Evolutionary conservation across 2,113 vertebrate species (phyloP), one percentile per base, ranked within the genome.

Genomic region (Mugil cephalus): DNA sequence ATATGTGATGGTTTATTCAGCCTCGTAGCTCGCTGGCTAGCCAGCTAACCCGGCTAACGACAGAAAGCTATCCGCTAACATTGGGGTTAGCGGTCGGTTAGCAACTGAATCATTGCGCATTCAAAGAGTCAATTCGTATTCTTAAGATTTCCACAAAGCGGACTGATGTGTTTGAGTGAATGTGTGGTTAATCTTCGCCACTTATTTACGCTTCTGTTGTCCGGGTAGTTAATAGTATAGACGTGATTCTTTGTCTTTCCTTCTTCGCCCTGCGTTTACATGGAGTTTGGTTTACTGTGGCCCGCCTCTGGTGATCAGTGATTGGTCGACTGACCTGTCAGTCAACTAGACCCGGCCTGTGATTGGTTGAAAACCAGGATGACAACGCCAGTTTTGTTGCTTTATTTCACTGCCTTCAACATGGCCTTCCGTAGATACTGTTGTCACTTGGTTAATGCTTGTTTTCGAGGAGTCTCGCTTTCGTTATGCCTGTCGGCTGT

Each of bases 351-450:
- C 50, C 17, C 17, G 75, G 50, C 56, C 68, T 17, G 1, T 84
- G 92, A 94, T 94, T 94, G 91, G 94, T 83, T 24, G 68, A 11
- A 40, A 63, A 67, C 67, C 80, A 69, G 74, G 75, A 89, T 89
- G 89, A 90, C 83, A 79, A 80, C 83, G 88, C 87, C 90, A 89
- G 84, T 89, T 88, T 88, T 80, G 76, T 77, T 84, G 79, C 85
- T 79, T 86, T 61, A 83, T 85, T 82, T 66, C 80, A 70, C 67
- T 89, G 86, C 65, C 77, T 92, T 84, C 80, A 89, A 87, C 84
- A 74, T 90, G 90, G 93, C 92, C 92, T 93, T 88, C 87, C 74
- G 71, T 81, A 63, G 76, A 81, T 79, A 10, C 45, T 79, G 69
- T 62, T 80, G 59, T 81, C 70, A 78, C 63, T 70, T 72, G 36